Base-by-base conservation (phyloP, 2,797 vertebrate species). In the Manis javanica region DNA sequence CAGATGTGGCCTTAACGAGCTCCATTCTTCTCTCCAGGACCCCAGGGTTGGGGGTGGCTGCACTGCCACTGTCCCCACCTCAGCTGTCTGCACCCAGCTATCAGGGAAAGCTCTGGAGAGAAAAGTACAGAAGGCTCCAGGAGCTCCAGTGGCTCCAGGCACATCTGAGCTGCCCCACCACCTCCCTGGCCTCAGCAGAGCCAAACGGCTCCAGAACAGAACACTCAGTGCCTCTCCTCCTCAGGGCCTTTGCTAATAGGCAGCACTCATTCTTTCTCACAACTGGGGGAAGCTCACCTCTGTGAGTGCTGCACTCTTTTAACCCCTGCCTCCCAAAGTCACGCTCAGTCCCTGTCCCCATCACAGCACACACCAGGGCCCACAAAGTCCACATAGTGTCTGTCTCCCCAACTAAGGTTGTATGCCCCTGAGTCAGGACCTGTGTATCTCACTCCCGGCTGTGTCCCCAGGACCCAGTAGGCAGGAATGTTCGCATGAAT, bases 11-110 rank as follows among this genome's bases (percentile, higher is more conserved):
- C 51, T 39, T 15, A 61, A 34, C 11, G 66, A 55, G 71, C 42
- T 34, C 3, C 23, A 24, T 16, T 51, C 14, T 23, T 5, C 29
- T 37, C 18, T 0, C 11, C 3, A 72, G 55, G 39, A 84, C 21
- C 83, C 51, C 46, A 31, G 84, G 61, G 21, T 3, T 61, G 34
- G 10, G 7, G n/a, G 64, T 12, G 37, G 39, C 55, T 29, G 19
- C 23, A 15, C 0, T 0, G 29, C 1, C 8, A 5, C 31, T 11
- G 2, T 26, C 26, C 8, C 74, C 31, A 1, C 1, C 31, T 57
- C 39, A 34, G 51, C 46, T 37, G 34, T 39, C 74, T 7, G 12
- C 34, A 42, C 13, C 24, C 39, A 66, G 34, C 10, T 13, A 5
- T 21, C 69, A 90, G 53, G 31, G 26, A 16, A 49, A 59, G 34